Base-by-base conservation (phyloP, 2,888 invertebrate species). In the Parnassius mnemosyne region DNA sequence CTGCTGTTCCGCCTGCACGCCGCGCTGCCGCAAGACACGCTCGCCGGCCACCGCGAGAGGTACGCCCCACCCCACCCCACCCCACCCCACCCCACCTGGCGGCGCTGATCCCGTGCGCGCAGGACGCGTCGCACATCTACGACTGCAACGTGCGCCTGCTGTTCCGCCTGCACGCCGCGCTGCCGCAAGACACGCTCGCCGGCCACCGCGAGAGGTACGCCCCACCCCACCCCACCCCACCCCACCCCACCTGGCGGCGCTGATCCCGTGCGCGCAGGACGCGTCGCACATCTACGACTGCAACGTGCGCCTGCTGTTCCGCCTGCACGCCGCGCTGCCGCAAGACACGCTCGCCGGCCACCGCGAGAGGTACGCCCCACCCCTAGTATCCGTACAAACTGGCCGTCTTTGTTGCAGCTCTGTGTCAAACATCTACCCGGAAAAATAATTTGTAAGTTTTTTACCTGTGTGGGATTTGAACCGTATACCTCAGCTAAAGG, bases 201-300 rank as follows among this genome's bases (percentile, higher is more conserved):
- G 99, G 99, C 9, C 98, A 98, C 81, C 72, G 98, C 94, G 71
- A 99, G 96, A 92, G 94, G 90, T 89, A 49, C 46, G 25, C 10
- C 11, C n/a, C n/a, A n/a, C n/a, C n/a, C n/a, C n/a, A n/a, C n/a
- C n/a, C n/a, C n/a, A n/a, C n/a, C n/a, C n/a, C n/a, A n/a, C n/a
- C n/a, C n/a, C n/a, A n/a, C n/a, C n/a, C n/a, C n/a, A n/a, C n/a
- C 92, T 99, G 60, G 97, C 99, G 9, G 99, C 99, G 1, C 92
- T 99, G 60, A 98, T 99, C 68, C 96, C 97, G 16, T 97, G 97
- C 78, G 97, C 98, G 70, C 89, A 98, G 87, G 99, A 99, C 85
- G 97, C 99, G 0, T 97, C 98, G 72, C 96, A 97, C 78, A 93
- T 99, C 43, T 99, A 99, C 86, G 99, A 99, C 92, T 97, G 97